phyloP scores from a whole-genome alignment of 2,888 invertebrate genomes.

The Orchesellides sinensis region DNA sequence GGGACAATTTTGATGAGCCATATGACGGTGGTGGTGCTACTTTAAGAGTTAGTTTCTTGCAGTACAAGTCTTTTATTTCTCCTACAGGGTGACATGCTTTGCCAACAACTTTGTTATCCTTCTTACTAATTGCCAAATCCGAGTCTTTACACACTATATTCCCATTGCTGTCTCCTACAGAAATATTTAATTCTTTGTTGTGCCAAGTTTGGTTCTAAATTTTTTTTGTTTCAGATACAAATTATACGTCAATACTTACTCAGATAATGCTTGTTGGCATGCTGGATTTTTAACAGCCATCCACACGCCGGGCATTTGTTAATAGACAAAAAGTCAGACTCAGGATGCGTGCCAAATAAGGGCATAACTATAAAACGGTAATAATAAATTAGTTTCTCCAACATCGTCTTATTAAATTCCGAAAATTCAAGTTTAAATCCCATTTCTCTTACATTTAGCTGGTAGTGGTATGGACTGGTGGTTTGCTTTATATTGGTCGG shows the following conservation, averaged over 20 bases:
- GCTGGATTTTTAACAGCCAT: conserved; percentile 69
- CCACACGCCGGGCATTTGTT: conserved; percentile 70
- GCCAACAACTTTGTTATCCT: conserved; percentile 45
- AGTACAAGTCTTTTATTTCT: conserved; percentile 53
- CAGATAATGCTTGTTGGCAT: conserved; percentile 68
- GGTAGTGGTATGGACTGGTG: conserved; percentile 61
- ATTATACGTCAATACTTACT: conserved; percentile 54
- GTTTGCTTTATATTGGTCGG: conserved; percentile 39
- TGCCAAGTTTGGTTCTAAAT: not conserved
- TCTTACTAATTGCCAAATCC: conserved; percentile 50
- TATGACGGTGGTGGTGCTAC: conserved; percentile 21
- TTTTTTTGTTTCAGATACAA: not conserved
- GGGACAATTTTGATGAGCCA: conserved; percentile 1
- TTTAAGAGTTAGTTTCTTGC: conserved; percentile 49
- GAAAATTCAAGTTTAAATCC: not conserved
- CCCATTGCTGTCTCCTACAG: conserved; percentile 47
- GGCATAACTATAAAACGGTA: conserved; percentile 59
- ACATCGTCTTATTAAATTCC: not conserved
- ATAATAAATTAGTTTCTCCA: not conserved
- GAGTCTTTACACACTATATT: conserved; percentile 55
- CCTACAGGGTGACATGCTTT: conserved; percentile 54
- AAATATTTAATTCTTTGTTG: not conserved
- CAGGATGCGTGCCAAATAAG: conserved; percentile 70
- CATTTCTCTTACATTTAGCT: conserved; percentile 53
- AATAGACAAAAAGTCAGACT: conserved; percentile 68